A percentile compares a stretch with the other conserved stretches of the same genome.
Evolutionary conservation across 2,888 invertebrate genomes (phyloP).

Genomic region (Resseliella maxima): DNA sequence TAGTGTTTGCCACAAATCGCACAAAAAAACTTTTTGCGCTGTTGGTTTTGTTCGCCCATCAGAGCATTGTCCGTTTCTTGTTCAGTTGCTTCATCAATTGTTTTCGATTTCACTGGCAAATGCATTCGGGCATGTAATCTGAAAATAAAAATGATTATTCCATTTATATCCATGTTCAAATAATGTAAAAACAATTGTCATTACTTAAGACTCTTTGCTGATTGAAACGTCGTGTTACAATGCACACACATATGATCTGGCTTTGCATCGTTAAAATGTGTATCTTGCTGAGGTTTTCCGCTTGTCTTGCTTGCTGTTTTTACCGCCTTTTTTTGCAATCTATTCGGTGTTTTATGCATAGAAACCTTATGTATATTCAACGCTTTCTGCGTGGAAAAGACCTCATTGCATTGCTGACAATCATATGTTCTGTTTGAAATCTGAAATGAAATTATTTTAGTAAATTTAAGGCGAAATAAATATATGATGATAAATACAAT

Average conservation of each 20-base stretch:
- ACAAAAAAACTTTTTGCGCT: constrained; percentile 68
- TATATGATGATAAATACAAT: too few relatives aligned
- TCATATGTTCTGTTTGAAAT: too few relatives aligned
- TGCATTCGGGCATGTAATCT: constrained; percentile 80
- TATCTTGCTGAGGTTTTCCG: background rate
- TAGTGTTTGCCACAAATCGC: constrained; percentile 70
- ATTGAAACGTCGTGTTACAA: constrained; percentile 77
- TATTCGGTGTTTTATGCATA: too few relatives aligned
- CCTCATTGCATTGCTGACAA: too few relatives aligned
- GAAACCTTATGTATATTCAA: too few relatives aligned
- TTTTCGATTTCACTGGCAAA: constrained; percentile 73
- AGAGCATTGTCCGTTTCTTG: constrained; percentile 63
- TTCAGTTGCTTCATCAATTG: constrained; percentile 63
- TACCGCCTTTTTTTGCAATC: background rate
- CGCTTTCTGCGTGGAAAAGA: too few relatives aligned
- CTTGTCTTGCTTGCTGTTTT: background rate
- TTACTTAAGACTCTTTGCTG: constrained; percentile 71
- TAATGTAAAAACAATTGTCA: constrained; percentile 56
- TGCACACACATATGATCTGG: constrained; percentile 68
- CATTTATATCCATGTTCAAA: too few relatives aligned
- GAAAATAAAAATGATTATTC: background rate
- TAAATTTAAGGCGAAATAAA: too few relatives aligned
- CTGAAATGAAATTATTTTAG: too few relatives aligned
- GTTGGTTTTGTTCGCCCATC: constrained; percentile 61
- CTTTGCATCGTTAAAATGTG: background rate